Evolutionary conservation across 2,888 invertebrate genomes (phyloP).

Genomic region (Synanthedon tipuliformis): DNA sequence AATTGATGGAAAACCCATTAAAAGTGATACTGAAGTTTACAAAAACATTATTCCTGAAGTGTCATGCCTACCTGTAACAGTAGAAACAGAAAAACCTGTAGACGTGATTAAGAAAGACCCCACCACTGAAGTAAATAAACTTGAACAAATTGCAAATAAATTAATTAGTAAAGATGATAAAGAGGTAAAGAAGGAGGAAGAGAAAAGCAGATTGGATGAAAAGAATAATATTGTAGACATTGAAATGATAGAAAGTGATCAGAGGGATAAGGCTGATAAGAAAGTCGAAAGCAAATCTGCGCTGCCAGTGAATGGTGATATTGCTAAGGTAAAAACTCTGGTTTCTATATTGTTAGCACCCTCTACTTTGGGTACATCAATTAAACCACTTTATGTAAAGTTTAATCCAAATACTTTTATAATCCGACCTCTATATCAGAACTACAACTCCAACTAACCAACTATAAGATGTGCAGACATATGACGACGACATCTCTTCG

Average conservation of each 20-base stretch:
- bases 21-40: background rate
- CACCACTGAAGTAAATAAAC: conserved; percentile 13
- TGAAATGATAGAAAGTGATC: conserved; percentile 39
- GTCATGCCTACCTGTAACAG: conserved; percentile 4
- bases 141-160: conserved; percentile 11
- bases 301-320: conserved; percentile 50
- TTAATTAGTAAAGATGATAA: conserved; percentile 20
- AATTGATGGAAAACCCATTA: background rate
- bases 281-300: conserved; percentile 31
- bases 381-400: too few species aligned
- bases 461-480: too few species aligned
- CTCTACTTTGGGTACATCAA: too few species aligned
- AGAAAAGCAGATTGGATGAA: conserved; percentile 2
- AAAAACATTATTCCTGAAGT: too few species aligned
- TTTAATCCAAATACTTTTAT: too few species aligned
- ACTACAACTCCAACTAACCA: too few species aligned
- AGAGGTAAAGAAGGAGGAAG: conserved; percentile 13
- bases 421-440: too few species aligned
- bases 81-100: conserved; percentile 14
- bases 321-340: conserved; percentile 31
- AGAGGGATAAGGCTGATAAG: conserved; percentile 19
- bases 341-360: too few species aligned
- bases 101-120: background rate
- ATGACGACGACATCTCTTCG: too few species aligned
- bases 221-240: conserved; percentile 21